Conservation (phyloP, 2,797 vertebrate species). For the Bradypodion pumilum region DNA sequence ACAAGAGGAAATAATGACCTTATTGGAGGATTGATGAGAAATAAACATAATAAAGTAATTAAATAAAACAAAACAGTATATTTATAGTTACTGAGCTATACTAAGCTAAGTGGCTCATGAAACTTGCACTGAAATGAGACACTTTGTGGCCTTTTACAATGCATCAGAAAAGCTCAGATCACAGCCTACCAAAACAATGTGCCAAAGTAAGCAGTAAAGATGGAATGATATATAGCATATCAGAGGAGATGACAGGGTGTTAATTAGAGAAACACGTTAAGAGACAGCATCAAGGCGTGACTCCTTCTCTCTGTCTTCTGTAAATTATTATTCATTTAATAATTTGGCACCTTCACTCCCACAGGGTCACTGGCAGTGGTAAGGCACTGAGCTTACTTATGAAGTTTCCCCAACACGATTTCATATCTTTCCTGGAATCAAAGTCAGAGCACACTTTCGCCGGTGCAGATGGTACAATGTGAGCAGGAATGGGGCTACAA, state of each 20-base stretch:
- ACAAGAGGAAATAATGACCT: no score
- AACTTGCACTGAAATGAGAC: neutral
- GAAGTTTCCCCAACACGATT: constrained; percentile 63
- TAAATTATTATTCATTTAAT: constrained; percentile 73
- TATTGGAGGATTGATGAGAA: no score
- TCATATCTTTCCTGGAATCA: constrained; percentile 11
- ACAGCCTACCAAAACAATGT: neutral
- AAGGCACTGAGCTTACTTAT: constrained; percentile 19
- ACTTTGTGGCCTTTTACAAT: neutral
- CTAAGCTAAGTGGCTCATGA: neutral
- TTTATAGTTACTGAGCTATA: neutral
- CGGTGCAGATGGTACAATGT: neutral
- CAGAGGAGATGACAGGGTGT: constrained; percentile 55
- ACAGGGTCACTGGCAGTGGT: constrained; percentile 47
- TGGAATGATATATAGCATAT: constrained; percentile 1
- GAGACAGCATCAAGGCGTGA: constrained; percentile 53
- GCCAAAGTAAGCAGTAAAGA: neutral
- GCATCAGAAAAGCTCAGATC: neutral
- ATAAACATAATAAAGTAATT: no score
- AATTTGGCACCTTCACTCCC: constrained; percentile 53
- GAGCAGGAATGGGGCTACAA: neutral
- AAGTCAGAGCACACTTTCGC: constrained; percentile 28
- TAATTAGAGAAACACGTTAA: constrained; percentile 53
- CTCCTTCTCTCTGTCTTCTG: constrained; percentile 67
- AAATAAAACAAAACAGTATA: neutral